Base-by-base conservation (phyloP, 2,888 invertebrate genomes). In the Ramazzottius varieornatus region DNA sequence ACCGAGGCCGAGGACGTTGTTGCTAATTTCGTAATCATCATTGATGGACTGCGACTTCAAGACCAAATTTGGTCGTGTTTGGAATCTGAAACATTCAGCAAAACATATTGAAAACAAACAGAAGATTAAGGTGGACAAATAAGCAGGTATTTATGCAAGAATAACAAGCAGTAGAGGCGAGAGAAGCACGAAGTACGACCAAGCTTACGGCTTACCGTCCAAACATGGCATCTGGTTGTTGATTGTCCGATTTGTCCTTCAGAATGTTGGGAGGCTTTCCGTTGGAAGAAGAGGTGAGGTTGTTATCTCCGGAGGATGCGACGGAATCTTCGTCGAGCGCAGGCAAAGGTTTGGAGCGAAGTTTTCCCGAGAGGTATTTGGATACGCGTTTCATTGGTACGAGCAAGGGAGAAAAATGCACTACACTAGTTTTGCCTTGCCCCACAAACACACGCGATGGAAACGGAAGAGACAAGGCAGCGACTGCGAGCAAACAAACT, bases 1-100 rank as follows among this genome's bases (percentile, higher is more conserved):
- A 16, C 96, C 96, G 68, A 94, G 82, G 63, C 96, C 96, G 68
- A 98, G 82, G 63, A 96, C 93, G 68, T 85, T 88, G 73, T 85
- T 86, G 40, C 89, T 88, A 72, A 94, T 88, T 75, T 86, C 85
- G 77, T 90, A 94, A 78, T 93, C 91, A 68, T 88, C 86, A 64
- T 84, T 84, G 70, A 93, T 86, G 63, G 86, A 84, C 65, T 84
- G 84, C 71, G 83, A 82, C 81, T 90, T 91, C 20, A 24, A 29
- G 20, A 54, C 54, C 20, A 54, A 29, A 20, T 8, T 8, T 8
- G 54, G 54, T 13, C 54, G 54, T 8, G 20, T 29, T 24, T 13
- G 13, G 54, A 54, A 54, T 54, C 54, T 54, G 29, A n/a, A n/a
- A n/a, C 54, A 29, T 40, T 20, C 40, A 20, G 40, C 8, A 40